These are phyloP conservation scores for Ischnura elegans DNA, from an alignment of 2,888 invertebrate genomes.

Conservation along the genomic window DNA sequence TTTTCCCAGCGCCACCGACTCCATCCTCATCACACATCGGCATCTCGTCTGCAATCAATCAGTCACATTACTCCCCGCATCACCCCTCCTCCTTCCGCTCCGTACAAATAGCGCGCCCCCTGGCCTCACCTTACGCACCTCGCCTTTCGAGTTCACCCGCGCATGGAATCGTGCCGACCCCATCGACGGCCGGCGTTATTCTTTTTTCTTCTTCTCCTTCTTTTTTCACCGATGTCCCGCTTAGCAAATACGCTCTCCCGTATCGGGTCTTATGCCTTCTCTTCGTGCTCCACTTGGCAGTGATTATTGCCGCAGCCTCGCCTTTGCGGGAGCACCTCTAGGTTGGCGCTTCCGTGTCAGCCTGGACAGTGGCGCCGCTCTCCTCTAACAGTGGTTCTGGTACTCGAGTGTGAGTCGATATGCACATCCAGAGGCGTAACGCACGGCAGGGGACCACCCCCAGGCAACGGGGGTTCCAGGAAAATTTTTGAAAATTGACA, in stretches of 20 bases:
- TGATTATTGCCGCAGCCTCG: background rate
- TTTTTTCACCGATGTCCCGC: background rate
- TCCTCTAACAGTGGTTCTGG: background rate
- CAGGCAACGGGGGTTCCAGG: no score
- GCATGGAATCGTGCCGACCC: background rate
- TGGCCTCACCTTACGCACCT: background rate
- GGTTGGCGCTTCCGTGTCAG: background rate
- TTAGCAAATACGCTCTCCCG: background rate
- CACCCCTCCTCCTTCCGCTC: background rate
- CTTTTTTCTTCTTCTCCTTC: background rate
- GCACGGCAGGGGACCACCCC: no score
- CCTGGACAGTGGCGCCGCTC: background rate
- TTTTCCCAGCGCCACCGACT: background rate
- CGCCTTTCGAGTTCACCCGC: background rate
- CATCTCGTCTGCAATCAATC: background rate
- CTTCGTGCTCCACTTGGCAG: background rate
- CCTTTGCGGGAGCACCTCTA: background rate
- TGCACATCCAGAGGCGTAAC: no score
- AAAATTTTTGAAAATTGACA: no score
- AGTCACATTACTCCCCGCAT: background rate
- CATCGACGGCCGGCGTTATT: background rate
- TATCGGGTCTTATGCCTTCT: background rate
- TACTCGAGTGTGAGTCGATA: background rate
- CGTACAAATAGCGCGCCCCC: background rate
- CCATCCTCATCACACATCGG: background rate